phyloP scores from a whole-genome alignment of 2,797 vertebrate genomes.

The Sebastolobus altivelis region DNA sequence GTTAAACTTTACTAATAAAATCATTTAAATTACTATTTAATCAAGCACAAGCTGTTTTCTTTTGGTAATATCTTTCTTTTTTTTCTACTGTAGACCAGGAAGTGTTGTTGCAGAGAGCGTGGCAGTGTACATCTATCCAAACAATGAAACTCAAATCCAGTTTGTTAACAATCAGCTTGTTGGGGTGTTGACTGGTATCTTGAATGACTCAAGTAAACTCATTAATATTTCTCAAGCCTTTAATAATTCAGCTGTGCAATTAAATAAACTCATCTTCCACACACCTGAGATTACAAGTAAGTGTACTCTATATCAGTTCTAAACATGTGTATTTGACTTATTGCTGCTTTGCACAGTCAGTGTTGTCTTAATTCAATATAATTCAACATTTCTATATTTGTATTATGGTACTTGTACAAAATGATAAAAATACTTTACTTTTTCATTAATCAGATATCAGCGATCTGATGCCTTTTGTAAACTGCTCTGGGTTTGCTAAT shows the following conservation, averaged over 20 bases:
- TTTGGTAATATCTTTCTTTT: neutral
- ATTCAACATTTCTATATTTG: neutral
- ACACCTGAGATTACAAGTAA: slow-evolving; percentile 62
- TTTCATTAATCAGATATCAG: slow-evolving; percentile 60
- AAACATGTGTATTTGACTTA: neutral
- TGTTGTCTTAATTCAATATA: neutral
- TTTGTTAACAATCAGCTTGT: slow-evolving; percentile 74
- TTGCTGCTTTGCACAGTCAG: neutral
- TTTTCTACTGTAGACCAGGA: slow-evolving; percentile 52
- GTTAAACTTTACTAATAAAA: neutral
- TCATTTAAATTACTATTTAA: neutral
- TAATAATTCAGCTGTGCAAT: slow-evolving; percentile 28
- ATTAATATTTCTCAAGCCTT: slow-evolving; percentile 67
- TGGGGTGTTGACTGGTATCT: slow-evolving; percentile 45
- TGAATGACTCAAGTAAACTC: slow-evolving; percentile 61
- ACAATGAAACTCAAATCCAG: slow-evolving; percentile 76
- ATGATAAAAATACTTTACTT: neutral
- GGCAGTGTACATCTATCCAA: slow-evolving; percentile 74
- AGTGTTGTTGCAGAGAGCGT: slow-evolving; percentile 69
- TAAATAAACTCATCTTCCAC: slow-evolving; percentile 40
- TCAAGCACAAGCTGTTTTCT: neutral
- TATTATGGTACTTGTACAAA: neutral
- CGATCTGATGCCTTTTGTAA: slow-evolving; percentile 67
- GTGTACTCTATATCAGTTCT: slow-evolving; percentile 16
- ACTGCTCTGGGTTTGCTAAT: slow-evolving; percentile 63